Evolutionary conservation across 2,888 invertebrate species (phyloP), one percentile per base, ranked within the genome.

Genomic region (Drosophila tripunctata): DNA sequence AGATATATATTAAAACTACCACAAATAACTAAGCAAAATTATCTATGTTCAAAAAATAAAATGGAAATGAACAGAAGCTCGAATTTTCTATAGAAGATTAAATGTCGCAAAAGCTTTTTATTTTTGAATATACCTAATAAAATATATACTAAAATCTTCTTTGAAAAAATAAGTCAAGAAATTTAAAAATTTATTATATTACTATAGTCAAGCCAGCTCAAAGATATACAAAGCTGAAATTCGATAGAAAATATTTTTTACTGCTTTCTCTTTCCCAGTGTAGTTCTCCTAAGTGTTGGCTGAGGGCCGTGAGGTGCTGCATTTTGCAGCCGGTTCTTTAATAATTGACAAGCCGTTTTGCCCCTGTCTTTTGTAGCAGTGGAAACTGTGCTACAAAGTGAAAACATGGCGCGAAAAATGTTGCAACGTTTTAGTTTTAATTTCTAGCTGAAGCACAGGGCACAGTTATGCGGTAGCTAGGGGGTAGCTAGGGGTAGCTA

Each of bases 361-460:
- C 14, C 4, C 12, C 3, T 22, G 2, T 14, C 15, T 0, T 22
- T 15, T 4, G 21, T 27, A 4, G 0, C 17, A 27, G 12, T 8
- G 36, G 30, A 30, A 60, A 55, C 61, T 60, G 36, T 17, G 65
- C 72, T 62, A 81, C 79, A 71, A 85, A 67, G 79, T 71, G 65
- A 78, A 85, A 87, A 81, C 81, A 85, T 61, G 31, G 68, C 57
- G 79, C 72, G 48, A 85, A 82, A 63, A 82, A 72, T 81, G 88
- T 82, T 75, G 83, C 72, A 85, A 85, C 64, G 79, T 82, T 87
- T 87, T 72, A 82, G 76, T 78, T 81, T 87, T 78, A 75, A 82
- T 85, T 86, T 78, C 36, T 38, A 41, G 19, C 8, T 24, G 47
- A 21, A 41, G n/a, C n/a, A 19, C 27, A 27, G n/a, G 33, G 12